A percentile compares a stretch with the other conserved stretches of the same genome.
phyloP scores from a whole-genome alignment of 1,140 invertebrate genomes.

The Eumaeus atala region DNA sequence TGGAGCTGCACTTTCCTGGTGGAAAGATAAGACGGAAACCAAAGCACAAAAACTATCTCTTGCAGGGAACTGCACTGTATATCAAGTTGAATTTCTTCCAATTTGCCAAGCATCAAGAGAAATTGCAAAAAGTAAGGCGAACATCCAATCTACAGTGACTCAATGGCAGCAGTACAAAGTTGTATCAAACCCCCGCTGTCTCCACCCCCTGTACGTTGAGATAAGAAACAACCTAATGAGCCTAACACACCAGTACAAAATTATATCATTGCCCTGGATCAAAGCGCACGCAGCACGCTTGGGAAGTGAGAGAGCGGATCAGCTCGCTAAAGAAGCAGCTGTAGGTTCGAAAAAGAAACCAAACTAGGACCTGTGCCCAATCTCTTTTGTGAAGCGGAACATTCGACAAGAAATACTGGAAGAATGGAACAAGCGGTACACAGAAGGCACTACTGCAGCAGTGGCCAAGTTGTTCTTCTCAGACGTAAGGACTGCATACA shows the following conservation, averaged over 20 bases:
- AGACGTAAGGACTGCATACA: neutral
- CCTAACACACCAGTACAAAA: constrained; percentile 2
- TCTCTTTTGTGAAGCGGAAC: too few relatives aligned
- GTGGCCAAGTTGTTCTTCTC: too few relatives aligned
- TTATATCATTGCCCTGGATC: neutral
- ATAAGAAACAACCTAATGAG: neutral
- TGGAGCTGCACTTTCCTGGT: too few relatives aligned
- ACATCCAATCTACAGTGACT: neutral
- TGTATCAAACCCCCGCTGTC: neutral
- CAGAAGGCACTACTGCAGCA: too few relatives aligned
- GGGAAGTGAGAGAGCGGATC: constrained; percentile 22
- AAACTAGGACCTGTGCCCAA: neutral
- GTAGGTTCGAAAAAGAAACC: neutral
- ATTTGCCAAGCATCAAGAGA: neutral
- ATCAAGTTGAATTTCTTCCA: neutral
- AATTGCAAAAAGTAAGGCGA: neutral
- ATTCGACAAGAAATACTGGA: too few relatives aligned
- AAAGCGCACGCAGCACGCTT: constrained; percentile 20
- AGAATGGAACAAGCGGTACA: too few relatives aligned
- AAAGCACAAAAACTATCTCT: too few relatives aligned
- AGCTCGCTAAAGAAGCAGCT: constrained; percentile 21
- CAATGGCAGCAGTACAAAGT: neutral
- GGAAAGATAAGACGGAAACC: too few relatives aligned
- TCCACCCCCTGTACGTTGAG: neutral
- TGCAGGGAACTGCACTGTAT: neutral